Percentiles rank a stretch among this genome's conserved stretches.
Conservation (phyloP, 1,140 invertebrate genomes). For the Zophobas atratus region DNA sequence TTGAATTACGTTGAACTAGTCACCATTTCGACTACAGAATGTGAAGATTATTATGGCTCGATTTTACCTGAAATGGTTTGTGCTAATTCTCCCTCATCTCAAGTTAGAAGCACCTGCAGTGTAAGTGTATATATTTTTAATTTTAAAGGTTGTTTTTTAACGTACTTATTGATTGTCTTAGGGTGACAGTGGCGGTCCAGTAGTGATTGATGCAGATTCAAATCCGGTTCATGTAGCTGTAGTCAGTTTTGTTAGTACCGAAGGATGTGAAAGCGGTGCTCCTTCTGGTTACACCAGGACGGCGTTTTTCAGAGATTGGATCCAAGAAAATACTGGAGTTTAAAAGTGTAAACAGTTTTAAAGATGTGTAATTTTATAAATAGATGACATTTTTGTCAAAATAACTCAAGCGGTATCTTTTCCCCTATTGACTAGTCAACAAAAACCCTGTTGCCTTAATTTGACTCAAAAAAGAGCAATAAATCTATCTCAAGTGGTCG, state of each 20-base stretch:
- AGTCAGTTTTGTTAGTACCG: neutral
- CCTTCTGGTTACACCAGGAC: neutral
- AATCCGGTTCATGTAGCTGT: neutral
- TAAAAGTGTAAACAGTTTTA: neutral
- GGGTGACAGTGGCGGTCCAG: neutral
- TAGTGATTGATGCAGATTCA: neutral
- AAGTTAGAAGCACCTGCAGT: neutral
- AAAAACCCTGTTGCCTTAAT: too few species aligned
- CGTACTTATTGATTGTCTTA: neutral
- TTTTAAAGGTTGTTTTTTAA: neutral
- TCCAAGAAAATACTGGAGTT: neutral
- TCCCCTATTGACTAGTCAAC: too few species aligned
- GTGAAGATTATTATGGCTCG: neutral
- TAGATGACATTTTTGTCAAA: too few species aligned
- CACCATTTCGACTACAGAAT: neutral
- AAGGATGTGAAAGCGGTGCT: neutral
- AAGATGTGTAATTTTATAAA: too few species aligned
- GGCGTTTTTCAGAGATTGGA: neutral
- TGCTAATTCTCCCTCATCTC: neutral
- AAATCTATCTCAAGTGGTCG: too few species aligned
- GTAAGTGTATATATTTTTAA: neutral
- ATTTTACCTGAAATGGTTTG: neutral
- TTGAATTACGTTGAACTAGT: neutral
- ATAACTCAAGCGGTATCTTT: too few species aligned
- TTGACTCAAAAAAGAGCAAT: too few species aligned